Evolutionary conservation across 2,797 vertebrate genomes (phyloP), one percentile per base, ranked within the genome.

Genomic region (Molothrus ater): DNA sequence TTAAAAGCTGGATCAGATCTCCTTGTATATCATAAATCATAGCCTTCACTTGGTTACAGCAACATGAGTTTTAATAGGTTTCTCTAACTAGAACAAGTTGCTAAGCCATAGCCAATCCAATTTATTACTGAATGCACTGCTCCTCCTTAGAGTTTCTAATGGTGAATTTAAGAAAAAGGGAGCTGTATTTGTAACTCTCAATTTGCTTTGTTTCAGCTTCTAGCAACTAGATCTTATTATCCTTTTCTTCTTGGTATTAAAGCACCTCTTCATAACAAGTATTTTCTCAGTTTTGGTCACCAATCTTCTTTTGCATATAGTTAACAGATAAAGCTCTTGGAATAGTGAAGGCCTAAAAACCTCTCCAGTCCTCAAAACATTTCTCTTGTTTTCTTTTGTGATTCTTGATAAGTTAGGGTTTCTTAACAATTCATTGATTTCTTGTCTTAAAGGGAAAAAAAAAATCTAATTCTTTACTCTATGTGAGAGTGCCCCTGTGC

Each of bases 21-120:
- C 69, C 56, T 64, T 73, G 80, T 94, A 26, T 29, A 7, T 88
- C 32, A 88, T 91, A 95, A 88, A 91, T 91, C 86, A 88, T 60
- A 34, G 48, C 31, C 57, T 76, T 96, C 48, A n/a, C 80, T 70
- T 84, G 60, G 72, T 78, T 95, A 47, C 57, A 89, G 61, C 65
- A 92, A 70, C 50, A 64, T 76, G 64, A 81, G 42, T 66, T 92
- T 86, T 92, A 92, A 70, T 76, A 61, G 34, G 22, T 90, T 92
- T 80, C 64, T 88, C 40, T 84, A 86, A 91, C 70, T 80, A 38
- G 85, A 95, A 90, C 64, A 68, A 83, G 78, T 84, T 73, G 64
- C 76, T 81, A 66, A 80, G 50, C 68, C 28, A 36, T 79, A 61
- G 22, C 32, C 11, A 70, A 42, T 90, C 38, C 48, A 79, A 79